These are phyloP conservation scores for Eumerus sabulonum DNA, from an alignment of 2,888 invertebrate species.

Conservation along the genomic window DNA sequence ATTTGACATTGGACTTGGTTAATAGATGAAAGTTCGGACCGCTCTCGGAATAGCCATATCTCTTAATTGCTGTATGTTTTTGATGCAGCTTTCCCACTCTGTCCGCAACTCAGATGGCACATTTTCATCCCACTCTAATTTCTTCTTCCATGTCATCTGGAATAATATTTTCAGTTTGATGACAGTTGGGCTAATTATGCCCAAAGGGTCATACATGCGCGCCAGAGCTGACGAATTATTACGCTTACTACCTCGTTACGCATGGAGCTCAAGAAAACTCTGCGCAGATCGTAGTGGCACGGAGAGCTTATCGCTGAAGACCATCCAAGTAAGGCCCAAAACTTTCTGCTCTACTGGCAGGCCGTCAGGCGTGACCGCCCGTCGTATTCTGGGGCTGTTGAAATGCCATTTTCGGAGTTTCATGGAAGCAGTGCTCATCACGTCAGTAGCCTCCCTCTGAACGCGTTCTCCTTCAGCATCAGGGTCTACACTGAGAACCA, in stretches of 20 bases:
- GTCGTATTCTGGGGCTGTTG: conserved; percentile 9
- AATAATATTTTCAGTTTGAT: too few species aligned
- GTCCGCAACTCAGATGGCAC: conserved; percentile 8
- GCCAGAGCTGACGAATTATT: conserved; percentile 2
- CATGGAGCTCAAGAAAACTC: background rate
- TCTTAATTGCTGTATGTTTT: conserved; percentile 13
- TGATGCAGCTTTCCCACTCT: conserved; percentile 18
- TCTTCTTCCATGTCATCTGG: too few species aligned
- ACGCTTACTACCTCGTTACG: conserved; percentile 12
- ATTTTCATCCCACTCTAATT: conserved; percentile 14
- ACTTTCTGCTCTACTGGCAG: conserved; percentile 18
- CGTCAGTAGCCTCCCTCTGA: background rate
- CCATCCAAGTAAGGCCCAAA: too few species aligned
- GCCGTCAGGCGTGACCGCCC: background rate
- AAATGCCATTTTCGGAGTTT: conserved; percentile 25
- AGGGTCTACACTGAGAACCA: conserved; percentile 17
- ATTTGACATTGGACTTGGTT: conserved; percentile 24
- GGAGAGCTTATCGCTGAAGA: conserved; percentile 10
- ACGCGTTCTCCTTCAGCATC: conserved; percentile 7
- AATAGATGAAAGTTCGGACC: background rate
- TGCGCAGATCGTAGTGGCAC: conserved; percentile 7
- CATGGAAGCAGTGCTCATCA: conserved; percentile 18
- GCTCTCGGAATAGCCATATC: conserved; percentile 4
- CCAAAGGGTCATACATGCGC: conserved; percentile 12
- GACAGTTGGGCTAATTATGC: conserved; percentile 12